Conservation (phyloP, 1,140 invertebrate species). For the Paralvinella palmiformis region DNA sequence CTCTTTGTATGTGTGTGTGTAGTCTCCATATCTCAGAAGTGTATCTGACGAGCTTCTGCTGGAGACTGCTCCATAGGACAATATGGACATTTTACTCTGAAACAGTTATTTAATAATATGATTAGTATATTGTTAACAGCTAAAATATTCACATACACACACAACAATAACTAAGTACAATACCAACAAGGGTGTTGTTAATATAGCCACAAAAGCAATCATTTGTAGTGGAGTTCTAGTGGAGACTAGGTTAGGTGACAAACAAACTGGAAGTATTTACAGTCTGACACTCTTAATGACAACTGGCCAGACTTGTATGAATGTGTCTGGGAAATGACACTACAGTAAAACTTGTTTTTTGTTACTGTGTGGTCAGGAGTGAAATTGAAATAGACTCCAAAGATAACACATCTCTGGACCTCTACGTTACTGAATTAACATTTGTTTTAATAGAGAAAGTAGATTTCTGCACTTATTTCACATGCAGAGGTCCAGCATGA, state of each 20-base stretch:
- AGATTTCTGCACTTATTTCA: not conserved
- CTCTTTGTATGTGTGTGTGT: too few relatives aligned
- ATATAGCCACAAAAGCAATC: not conserved
- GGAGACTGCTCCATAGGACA: slow-evolving; percentile 95
- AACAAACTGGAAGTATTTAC: too few relatives aligned
- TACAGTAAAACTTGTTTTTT: not conserved
- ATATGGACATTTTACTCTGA: slow-evolving; percentile 94
- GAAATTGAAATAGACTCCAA: not conserved
- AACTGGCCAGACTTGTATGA: too few relatives aligned
- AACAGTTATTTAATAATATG: slow-evolving; percentile 41
- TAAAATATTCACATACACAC: slow-evolving; percentile 9
- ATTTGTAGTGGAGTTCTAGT: slow-evolving; percentile 1
- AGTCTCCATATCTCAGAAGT: too few relatives aligned
- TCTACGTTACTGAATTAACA: too few relatives aligned
- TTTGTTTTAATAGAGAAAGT: not conserved
- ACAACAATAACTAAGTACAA: slow-evolving; percentile 1
- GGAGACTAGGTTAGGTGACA: not conserved
- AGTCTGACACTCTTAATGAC: too few relatives aligned
- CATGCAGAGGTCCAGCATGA: too few relatives aligned
- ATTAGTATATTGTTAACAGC: slow-evolving; percentile 20
- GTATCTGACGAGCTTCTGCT: slow-evolving; percentile 82
- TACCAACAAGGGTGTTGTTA: not conserved
- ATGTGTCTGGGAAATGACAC: too few relatives aligned
- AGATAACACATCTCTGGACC: not conserved
- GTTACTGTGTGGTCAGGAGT: not conserved